Evolutionary conservation across 2,888 invertebrate genomes (phyloP), one percentile per base, ranked within the genome.

Genomic region (Rhagium mordax): DNA sequence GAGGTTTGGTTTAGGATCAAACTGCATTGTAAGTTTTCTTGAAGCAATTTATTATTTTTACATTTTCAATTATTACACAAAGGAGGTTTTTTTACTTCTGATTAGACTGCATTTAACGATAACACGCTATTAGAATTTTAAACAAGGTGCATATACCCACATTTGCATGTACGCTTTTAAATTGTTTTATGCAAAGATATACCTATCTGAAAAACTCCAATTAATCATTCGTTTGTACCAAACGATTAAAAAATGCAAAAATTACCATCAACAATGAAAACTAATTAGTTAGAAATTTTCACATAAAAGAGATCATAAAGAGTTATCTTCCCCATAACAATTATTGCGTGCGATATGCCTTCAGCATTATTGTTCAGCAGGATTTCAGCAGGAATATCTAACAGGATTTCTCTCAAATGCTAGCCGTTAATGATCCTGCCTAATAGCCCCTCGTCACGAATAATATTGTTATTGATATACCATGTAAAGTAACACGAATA

Each of bases 361-460:
- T 61, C 29, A 57, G 57, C 47, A 72, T 65, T 71, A 79, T 81
- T 81, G 81, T 80, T 81, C 78, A 75, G 61, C 47, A 24, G 53
- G 60, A 69, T 51, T 69, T 51, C 41, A 61, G 61, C 61, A 61
- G 47, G 47, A 68, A 68, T 60, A 68, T 49, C 60, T 57, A 49
- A 75, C 75, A 70, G 77, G 76, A 81, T 78, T 80, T 79, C 80
- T 81, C 79, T 75, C 76, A 77, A 80, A 80, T 78, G 51, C 75
- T 66, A 74, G 53, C 68, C 68, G 75, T 77, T 84, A 81, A 82
- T 81, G 83, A 81, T 81, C 70, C 72, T 70, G 53, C 69, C 74
- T 84, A 84, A 84, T 84, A 78, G 81, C 62, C 65, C 18, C 18
- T 76, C 62, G 79, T 73, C 83, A 84, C 83, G 84, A 81, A 81